These are phyloP conservation scores for Coptodon rendalli DNA, from an alignment of 2,113 vertebrate genomes.

Conservation along the genomic window DNA sequence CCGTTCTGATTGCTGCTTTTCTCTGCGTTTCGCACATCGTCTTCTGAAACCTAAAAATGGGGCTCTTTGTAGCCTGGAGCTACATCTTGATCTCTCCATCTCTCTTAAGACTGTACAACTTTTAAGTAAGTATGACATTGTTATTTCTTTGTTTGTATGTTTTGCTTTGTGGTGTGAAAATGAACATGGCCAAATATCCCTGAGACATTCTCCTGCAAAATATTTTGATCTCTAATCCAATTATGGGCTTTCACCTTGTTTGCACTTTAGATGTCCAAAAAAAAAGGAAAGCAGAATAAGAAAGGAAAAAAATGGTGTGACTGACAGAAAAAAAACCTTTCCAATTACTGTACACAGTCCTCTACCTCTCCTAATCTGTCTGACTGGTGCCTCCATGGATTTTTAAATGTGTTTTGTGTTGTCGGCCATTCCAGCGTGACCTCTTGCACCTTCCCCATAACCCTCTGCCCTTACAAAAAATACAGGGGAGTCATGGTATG, in stretches of 20 bases:
- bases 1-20: not conserved
- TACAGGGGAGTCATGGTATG: conserved; percentile 5
- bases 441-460: not conserved
- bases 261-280: not conserved
- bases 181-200: not conserved
- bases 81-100: not conserved
- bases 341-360: conserved; percentile 38
- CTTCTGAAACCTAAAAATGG: not conserved
- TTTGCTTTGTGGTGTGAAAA: not conserved
- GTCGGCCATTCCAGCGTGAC: conserved; percentile 25
- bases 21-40: not conserved
- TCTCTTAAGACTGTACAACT: not conserved
- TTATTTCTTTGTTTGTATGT: not conserved
- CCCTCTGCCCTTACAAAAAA: not conserved
- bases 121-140: not conserved
- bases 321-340: conserved; percentile 36
- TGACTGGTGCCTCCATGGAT: conserved; percentile 12
- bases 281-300: not conserved
- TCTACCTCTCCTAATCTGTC: conserved; percentile 32
- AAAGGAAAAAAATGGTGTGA: not conserved
- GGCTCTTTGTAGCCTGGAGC: not conserved
- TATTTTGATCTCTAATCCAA: conserved; percentile 19
- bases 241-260: conserved; percentile 11
- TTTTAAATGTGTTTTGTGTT: conserved; percentile 38
- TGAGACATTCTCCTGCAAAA: not conserved